Conservation (phyloP, 1,140 invertebrate genomes). For the Steinernema feltiae region DNA sequence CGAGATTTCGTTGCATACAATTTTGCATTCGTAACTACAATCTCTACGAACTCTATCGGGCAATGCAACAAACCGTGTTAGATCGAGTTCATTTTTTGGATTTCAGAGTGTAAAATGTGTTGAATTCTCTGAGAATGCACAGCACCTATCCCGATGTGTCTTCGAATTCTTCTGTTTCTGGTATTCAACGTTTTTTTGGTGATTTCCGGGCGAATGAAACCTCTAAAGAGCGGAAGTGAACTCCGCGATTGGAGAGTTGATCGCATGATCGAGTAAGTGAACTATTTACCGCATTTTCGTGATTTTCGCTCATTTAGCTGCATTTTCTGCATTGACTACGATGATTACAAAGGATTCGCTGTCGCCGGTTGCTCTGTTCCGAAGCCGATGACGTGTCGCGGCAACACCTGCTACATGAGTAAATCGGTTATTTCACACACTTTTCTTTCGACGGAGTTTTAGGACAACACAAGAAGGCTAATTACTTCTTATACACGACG, state of each 20-base stretch:
- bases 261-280: slow-evolving; percentile 6
- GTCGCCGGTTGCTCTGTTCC: slow-evolving; percentile 41
- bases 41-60: too few species aligned
- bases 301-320: slow-evolving; percentile 29
- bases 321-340: slow-evolving; percentile 50
- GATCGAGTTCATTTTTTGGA: neutral
- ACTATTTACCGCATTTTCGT: neutral
- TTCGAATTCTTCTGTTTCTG: neutral
- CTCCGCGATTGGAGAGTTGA: neutral
- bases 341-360: slow-evolving; percentile 42
- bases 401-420: slow-evolving; percentile 50
- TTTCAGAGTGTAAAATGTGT: neutral
- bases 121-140: neutral
- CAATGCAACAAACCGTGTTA: neutral
- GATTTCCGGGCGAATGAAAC: neutral
- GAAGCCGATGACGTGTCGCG: slow-evolving; percentile 33
- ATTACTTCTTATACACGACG: slow-evolving; percentile 48
- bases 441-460: neutral
- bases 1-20: too few species aligned
- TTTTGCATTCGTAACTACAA: too few species aligned
- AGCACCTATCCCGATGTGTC: neutral
- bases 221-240: neutral
- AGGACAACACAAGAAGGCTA: slow-evolving; percentile 45
- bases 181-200: neutral
- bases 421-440: slow-evolving; percentile 4